phyloP scores from a whole-genome alignment of 2,113 vertebrate genomes.

The Anolis carolinensis region DNA sequence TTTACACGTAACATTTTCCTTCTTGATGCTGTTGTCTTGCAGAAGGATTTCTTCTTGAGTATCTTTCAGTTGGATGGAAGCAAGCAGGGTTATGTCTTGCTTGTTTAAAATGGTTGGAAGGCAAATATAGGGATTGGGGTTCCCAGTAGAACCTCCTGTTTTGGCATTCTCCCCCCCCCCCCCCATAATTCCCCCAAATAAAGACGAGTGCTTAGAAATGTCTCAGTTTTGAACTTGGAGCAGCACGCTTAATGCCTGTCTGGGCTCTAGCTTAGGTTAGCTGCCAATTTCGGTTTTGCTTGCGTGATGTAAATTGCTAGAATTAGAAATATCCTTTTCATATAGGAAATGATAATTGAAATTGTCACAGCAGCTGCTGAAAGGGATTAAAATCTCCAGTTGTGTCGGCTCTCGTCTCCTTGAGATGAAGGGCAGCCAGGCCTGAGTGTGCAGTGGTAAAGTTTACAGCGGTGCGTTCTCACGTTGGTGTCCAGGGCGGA shows the following conservation, averaged over 20 bases:
- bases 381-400: constrained; percentile 59
- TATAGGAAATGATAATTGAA: constrained; percentile 62
- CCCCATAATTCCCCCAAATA: constrained; percentile 24
- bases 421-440: constrained; percentile 36
- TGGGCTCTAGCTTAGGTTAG: constrained; percentile 55
- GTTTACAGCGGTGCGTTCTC: constrained; percentile 28
- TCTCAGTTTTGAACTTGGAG: constrained; percentile 58
- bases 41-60: not conserved
- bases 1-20: not conserved
- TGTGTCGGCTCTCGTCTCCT: constrained; percentile 48
- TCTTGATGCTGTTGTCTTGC: not conserved
- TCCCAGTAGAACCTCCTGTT: constrained; percentile 16
- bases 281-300: constrained; percentile 60
- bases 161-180: constrained; percentile 24
- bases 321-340: constrained; percentile 64
- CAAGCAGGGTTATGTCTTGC: constrained; percentile 2
- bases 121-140: constrained; percentile 21
- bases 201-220: not conserved
- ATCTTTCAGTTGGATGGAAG: not conserved
- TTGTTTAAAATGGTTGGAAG: constrained; percentile 37
- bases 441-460: constrained; percentile 32
- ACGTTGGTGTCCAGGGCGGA: not conserved
- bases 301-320: constrained; percentile 57
- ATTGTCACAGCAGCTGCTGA: constrained; percentile 55
- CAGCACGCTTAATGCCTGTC: constrained; percentile 44